These are phyloP conservation scores for Apamea crenata DNA, from an alignment of 2,888 invertebrate species.

Conservation along the genomic window DNA sequence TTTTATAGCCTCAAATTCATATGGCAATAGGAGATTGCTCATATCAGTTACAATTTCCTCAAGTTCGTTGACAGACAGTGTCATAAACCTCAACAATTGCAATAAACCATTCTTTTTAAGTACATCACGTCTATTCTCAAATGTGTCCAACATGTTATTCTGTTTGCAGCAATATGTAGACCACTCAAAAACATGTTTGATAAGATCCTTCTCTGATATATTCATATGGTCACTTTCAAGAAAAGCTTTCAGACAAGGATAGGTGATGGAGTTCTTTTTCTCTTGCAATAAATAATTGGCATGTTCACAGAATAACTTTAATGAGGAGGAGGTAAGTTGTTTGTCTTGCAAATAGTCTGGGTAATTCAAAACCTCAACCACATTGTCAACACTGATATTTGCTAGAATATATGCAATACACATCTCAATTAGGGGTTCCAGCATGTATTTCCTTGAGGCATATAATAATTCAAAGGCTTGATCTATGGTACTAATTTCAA, in stretches of 20 bases:
- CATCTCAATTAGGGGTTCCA: slow-evolving; percentile 87
- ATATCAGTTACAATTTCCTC: slow-evolving; percentile 78
- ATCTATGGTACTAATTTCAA: slow-evolving; percentile 88
- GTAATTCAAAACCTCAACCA: slow-evolving; percentile 91
- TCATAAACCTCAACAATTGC: slow-evolving; percentile 84
- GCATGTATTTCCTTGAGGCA: slow-evolving; percentile 92
- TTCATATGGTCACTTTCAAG: slow-evolving; percentile 88
- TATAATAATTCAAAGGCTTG: slow-evolving; percentile 92
- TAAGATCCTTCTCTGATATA: slow-evolving; percentile 88
- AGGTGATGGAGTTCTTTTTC: slow-evolving; percentile 87
- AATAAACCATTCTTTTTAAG: slow-evolving; percentile 85
- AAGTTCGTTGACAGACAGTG: slow-evolving; percentile 81
- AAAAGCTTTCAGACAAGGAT: slow-evolving; percentile 86
- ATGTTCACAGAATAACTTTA: slow-evolving; percentile 90
- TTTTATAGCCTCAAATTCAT: slow-evolving; percentile 76
- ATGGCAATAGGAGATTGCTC: slow-evolving; percentile 80
- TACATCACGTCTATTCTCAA: slow-evolving; percentile 84
- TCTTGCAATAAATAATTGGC: slow-evolving; percentile 88
- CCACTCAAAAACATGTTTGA: slow-evolving; percentile 90
- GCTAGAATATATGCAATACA: slow-evolving; percentile 89
- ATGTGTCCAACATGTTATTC: slow-evolving; percentile 78
- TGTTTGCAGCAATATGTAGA: slow-evolving; percentile 87
- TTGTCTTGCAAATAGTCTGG: slow-evolving; percentile 91
- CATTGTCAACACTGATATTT: slow-evolving; percentile 90
- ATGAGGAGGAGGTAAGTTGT: slow-evolving; percentile 86